phyloP scores from a whole-genome alignment of 1,140 invertebrate species.

The Coelopa frigida region DNA sequence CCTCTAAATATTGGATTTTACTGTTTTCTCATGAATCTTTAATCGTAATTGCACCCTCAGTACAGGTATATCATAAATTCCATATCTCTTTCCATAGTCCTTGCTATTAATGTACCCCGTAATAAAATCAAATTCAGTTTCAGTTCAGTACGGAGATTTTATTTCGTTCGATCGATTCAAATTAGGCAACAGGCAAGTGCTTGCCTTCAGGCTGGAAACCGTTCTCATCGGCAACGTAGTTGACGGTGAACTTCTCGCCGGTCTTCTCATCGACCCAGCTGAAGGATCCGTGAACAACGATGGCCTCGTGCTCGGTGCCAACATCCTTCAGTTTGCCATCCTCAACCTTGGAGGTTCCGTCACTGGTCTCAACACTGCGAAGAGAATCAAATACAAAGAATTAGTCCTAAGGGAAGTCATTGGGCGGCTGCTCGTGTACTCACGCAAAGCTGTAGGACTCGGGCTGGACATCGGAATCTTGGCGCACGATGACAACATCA shows the following conservation, averaged over 20 bases:
- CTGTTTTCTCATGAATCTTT: too few species aligned
- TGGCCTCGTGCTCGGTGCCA: conserved; percentile 51
- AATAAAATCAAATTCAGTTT: too few species aligned
- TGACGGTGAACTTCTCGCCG: conserved; percentile 53
- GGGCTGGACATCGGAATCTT: conserved; percentile 11
- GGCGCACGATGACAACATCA: conserved; percentile 4
- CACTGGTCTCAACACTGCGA: conserved; percentile 52
- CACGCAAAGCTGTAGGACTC: conserved; percentile 8
- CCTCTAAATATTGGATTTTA: too few species aligned
- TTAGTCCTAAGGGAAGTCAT: neutral
- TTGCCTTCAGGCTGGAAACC: conserved; percentile 62
- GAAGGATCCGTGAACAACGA: conserved; percentile 54
- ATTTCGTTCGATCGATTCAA: too few species aligned
- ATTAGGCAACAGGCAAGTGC: conserved; percentile 55
- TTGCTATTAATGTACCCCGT: too few species aligned
- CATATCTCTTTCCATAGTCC: too few species aligned
- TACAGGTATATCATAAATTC: too few species aligned
- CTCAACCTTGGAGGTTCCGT: conserved; percentile 56
- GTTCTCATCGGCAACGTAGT: conserved; percentile 61
- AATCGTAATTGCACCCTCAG: too few species aligned
- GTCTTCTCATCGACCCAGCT: conserved; percentile 58
- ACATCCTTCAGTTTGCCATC: conserved; percentile 57
- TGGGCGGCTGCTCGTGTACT: neutral
- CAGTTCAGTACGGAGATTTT: too few species aligned
- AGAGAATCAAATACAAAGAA: conserved; percentile 46